These are phyloP conservation scores for Phyllostomus hastatus DNA, from an alignment of 2,113 vertebrate genomes.

Conservation along the genomic window DNA sequence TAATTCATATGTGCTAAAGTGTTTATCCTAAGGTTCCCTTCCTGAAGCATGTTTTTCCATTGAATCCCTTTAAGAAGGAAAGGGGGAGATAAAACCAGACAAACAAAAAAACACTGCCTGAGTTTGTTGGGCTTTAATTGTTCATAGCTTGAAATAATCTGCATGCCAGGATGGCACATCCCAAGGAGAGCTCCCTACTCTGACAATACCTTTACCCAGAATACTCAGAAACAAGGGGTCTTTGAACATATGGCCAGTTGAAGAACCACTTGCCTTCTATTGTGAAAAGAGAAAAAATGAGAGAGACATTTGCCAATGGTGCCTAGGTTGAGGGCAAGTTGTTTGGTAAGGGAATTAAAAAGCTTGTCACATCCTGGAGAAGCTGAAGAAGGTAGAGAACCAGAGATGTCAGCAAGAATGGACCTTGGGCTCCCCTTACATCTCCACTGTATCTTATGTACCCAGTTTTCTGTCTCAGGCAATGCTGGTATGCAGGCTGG, in stretches of 20 bases:
- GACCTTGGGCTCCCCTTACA: neutral
- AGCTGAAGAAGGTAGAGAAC: neutral
- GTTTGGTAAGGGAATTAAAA: neutral
- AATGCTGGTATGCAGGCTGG: neutral
- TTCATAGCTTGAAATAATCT: neutral
- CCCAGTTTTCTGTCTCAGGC: neutral
- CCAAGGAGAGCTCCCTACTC: neutral
- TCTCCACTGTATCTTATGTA: fast-evolving
- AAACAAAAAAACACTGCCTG: neutral
- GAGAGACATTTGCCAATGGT: neutral
- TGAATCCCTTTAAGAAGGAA: neutral
- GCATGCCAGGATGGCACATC: neutral
- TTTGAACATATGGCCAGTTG: neutral
- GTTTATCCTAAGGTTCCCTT: neutral
- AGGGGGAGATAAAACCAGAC: neutral
- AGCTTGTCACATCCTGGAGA: neutral
- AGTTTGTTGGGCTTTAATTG: neutral
- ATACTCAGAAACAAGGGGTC: neutral
- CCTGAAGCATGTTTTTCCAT: neutral
- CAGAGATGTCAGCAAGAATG: neutral
- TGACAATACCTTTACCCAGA: neutral
- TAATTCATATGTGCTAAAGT: neutral
- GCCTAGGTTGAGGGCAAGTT: neutral
- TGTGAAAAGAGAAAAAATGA: neutral
- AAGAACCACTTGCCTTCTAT: neutral